These are phyloP conservation scores for Styela plicata DNA, from an alignment of 23 tunicate genomes.

Conservation along the genomic window DNA sequence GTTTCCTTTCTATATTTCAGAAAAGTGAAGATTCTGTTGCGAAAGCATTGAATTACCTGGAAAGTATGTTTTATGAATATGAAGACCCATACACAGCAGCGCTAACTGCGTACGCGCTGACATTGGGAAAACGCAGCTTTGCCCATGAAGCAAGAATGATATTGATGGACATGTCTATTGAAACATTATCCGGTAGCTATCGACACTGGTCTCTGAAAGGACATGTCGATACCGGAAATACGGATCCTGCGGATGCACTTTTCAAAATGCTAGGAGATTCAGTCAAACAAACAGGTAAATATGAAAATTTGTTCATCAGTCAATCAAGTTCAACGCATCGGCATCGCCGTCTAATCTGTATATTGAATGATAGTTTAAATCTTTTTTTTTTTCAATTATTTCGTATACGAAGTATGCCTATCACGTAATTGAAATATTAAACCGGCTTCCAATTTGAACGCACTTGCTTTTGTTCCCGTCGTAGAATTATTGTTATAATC, in stretches of 20 bases:
- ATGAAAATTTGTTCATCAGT: too few species aligned
- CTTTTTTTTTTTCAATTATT: too few species aligned
- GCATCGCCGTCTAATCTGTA: too few species aligned
- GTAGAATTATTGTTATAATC: too few species aligned
- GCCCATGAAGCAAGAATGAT: slow-evolving; percentile 42
- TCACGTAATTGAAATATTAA: too few species aligned
- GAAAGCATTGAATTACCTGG: slow-evolving; percentile 63
- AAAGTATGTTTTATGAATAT: slow-evolving; percentile 26
- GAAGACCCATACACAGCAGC: slow-evolving; percentile 78
- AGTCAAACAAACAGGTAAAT: slow-evolving; percentile 12
- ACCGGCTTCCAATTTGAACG: too few species aligned
- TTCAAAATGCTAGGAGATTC: neutral
- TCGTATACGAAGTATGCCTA: too few species aligned
- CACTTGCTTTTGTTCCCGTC: too few species aligned
- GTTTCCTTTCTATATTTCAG: neutral
- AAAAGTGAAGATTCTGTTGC: slow-evolving; percentile 47
- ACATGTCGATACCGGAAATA: neutral
- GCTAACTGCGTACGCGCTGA: slow-evolving; percentile 73
- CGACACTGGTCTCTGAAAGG: slow-evolving; percentile 23
- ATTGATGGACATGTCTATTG: slow-evolving; percentile 24
- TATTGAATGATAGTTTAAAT: too few species aligned
- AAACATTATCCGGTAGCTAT: slow-evolving; percentile 6
- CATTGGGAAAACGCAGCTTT: slow-evolving; percentile 53
- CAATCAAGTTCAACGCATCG: too few species aligned
- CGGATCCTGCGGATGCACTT: neutral